These are phyloP conservation scores for Meganola albula DNA, from an alignment of 2,888 invertebrate species.

Conservation along the genomic window DNA sequence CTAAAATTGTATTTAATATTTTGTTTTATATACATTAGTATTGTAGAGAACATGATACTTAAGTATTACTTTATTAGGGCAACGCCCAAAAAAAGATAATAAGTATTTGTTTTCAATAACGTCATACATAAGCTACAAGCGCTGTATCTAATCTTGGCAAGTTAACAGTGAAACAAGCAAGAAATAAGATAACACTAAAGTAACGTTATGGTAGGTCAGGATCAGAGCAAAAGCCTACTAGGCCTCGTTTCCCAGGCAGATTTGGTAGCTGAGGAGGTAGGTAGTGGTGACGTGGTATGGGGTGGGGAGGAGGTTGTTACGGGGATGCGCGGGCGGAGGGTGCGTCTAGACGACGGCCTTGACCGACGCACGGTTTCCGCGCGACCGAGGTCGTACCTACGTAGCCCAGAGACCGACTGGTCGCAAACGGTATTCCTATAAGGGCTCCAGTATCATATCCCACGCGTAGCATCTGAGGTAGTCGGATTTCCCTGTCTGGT, in stretches of 20 bases:
- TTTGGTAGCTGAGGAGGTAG: conserved; percentile 54
- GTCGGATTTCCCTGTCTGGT: too few relatives aligned
- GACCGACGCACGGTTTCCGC: conserved; percentile 72
- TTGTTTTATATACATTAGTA: too few relatives aligned
- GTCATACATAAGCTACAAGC: too few relatives aligned
- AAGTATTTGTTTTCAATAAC: too few relatives aligned
- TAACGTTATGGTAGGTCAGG: conserved; percentile 49
- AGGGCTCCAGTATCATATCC: neutral
- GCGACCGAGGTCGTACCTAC: conserved; percentile 62
- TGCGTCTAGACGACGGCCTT: conserved; percentile 73
- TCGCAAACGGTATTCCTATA: conserved; percentile 30
- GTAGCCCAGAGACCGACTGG: conserved; percentile 66
- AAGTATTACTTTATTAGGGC: too few relatives aligned
- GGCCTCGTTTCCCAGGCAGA: conserved; percentile 52
- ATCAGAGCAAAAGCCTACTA: conserved; percentile 21
- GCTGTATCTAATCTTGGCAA: conserved; percentile 19
- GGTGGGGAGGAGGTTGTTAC: conserved; percentile 29
- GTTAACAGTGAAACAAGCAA: too few relatives aligned
- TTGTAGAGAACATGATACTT: too few relatives aligned
- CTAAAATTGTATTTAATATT: too few relatives aligned
- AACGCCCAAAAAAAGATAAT: too few relatives aligned
- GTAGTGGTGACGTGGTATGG: conserved; percentile 38
- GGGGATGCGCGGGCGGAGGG: conserved; percentile 38
- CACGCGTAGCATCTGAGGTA: too few relatives aligned
- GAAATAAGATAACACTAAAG: conserved; percentile 7